Evolutionary conservation across 2,888 invertebrate species (phyloP), one percentile per base, ranked within the genome.

Genomic region (Allophyes oxyacanthae): DNA sequence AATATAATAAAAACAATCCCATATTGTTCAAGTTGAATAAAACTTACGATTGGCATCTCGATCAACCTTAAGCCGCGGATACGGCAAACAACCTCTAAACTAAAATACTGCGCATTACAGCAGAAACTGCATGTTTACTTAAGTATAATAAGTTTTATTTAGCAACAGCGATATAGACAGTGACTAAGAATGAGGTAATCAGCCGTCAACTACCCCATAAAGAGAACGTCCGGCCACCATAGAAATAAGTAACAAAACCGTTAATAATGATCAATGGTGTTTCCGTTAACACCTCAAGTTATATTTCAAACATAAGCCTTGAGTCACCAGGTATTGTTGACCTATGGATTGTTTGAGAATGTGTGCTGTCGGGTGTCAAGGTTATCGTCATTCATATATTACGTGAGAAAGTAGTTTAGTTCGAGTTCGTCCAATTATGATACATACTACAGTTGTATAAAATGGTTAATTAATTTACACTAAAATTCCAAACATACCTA

Each of bases 191-290:
- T 70, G 61, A 61, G 50, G 65, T 70, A 61, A 70, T 41, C 70
- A 60, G 36, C 40, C 59, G 50, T 20, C 54, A 9, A 55, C 28
- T 53, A 46, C 40, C 51, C 73, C 60, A 62, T 74, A 69, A 63
- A 60, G 33, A 65, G 61, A 40, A 41, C 44, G 61, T 75, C 75
- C 75, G 75, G 72, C 34, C 57, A 55, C 75, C 66, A 66, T 72
- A 66, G 58, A 59, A 49, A 64, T 61, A 55, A 64, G 62, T 43
- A 34, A 59, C 63, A 62, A 67, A 56, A 71, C 75, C 76, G 75
- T 75, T 75, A 75, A 75, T 72, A 75, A 75, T 75, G 60, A 58
- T 75, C 75, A 67, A 75, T 73, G 54, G 64, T 13, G 56, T 68
- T 69, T 76, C 74, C 76, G 72, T 54, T 72, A 63, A 50, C 48